These are phyloP conservation scores for Pyrgilauda ruficollis DNA, from an alignment of 2,113 vertebrate species.

Conservation along the genomic window DNA sequence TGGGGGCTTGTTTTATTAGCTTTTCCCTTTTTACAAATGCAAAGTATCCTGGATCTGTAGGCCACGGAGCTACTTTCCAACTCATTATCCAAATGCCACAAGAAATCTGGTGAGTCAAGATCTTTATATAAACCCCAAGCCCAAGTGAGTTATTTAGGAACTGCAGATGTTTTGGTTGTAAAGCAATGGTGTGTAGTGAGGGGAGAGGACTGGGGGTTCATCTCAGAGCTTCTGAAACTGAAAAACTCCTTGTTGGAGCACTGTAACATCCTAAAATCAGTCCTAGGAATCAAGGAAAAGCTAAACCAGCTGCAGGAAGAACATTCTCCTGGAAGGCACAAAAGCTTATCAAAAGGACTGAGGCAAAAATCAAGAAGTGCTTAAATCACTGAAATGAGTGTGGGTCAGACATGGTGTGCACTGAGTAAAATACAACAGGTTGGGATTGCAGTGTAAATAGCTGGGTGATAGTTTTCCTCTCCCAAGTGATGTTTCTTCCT, in stretches of 20 bases:
- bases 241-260: background rate
- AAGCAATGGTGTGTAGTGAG: background rate
- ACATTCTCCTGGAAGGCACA: background rate
- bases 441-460: background rate
- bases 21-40: background rate
- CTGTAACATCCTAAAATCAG: background rate
- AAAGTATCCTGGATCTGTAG: background rate
- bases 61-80: background rate
- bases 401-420: background rate
- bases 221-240: background rate
- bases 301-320: background rate
- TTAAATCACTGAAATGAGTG: background rate
- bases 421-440: background rate
- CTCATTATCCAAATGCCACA: background rate
- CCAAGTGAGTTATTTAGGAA: background rate
- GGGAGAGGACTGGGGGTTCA: background rate
- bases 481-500: background rate
- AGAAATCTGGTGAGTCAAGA: background rate
- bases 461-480: background rate
- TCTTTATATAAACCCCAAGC: background rate
- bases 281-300: background rate
- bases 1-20: background rate
- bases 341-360: background rate
- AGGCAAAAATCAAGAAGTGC: background rate
- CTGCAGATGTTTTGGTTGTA: background rate